Conservation (phyloP, 2,113 vertebrate genomes). For the Chaetodon trifascialis region DNA sequence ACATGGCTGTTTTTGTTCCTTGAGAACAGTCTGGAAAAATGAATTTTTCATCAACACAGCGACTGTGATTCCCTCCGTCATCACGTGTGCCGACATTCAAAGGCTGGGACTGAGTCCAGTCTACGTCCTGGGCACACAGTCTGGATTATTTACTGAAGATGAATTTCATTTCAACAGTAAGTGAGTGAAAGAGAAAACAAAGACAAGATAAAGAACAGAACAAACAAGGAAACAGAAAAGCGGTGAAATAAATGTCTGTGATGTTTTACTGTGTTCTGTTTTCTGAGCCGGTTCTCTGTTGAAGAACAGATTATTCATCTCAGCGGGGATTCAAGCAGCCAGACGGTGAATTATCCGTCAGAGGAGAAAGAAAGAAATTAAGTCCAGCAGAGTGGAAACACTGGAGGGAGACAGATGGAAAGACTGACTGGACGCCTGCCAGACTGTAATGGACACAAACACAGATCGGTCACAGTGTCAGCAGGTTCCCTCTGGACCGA, state of each 20-base stretch:
- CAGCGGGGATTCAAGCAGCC: background rate
- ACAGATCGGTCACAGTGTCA: background rate
- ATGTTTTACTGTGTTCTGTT: too few relatives aligned
- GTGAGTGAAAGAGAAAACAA: too few relatives aligned
- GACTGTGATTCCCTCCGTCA: background rate
- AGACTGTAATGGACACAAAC: background rate
- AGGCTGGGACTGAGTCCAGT: background rate
- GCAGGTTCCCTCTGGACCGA: slow-evolving; percentile 31
- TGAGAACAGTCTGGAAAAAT: slow-evolving; percentile 19
- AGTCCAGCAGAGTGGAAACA: slow-evolving; percentile 15
- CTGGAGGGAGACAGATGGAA: background rate
- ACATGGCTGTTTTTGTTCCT: background rate
- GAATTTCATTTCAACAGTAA: too few relatives aligned
- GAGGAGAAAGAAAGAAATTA: background rate
- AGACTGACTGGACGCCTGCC: background rate
- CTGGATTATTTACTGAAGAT: background rate
- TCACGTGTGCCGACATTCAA: background rate
- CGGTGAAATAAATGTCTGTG: background rate
- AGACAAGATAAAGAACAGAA: too few relatives aligned
- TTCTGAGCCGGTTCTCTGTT: background rate
- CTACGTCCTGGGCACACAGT: background rate
- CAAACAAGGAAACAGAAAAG: background rate
- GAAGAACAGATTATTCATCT: background rate
- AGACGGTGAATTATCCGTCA: background rate
- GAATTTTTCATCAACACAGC: slow-evolving; percentile 20